Evolutionary conservation across 2,113 vertebrate genomes (phyloP), one percentile per base, ranked within the genome.

Genomic region (Pelecanoides urinatrix): DNA sequence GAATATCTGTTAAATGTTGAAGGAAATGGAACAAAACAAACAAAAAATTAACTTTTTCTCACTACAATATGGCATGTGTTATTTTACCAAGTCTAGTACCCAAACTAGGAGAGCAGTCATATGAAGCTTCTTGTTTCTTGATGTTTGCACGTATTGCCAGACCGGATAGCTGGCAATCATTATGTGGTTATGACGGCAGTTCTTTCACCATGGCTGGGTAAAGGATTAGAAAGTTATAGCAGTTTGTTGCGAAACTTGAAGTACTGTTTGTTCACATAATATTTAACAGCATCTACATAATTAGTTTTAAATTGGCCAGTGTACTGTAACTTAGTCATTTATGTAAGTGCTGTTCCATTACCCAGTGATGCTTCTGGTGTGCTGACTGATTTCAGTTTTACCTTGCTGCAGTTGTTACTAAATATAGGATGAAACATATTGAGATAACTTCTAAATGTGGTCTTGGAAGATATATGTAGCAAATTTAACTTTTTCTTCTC

Each of bases 331-430:
- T 94, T 49, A 89, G 80, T 75, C 30, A 36, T 97, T 92, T 89
- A 22, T 89, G 20, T 75, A 85, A 91, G 80, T 91, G 86, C 88
- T 92, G 58, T 96, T 92, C 80, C 77, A 82, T 95, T 95, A 90
- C 45, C 58, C 70, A 11, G 66, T 52, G 77, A 89, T 82, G 89
- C 25, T 94, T 83, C 62, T 81, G 87, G 53, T 74, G 72, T 56
- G 56, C 72, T 86, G 16, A 16, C 65, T 67, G 88, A 86, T 91
- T 94, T 87, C 86, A 61, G n/a, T 80, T 92, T 95, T 90, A 90
- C 90, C 85, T 96, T 95, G 61, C 92, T 92, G 75, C 36, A 32
- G 67, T 70, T 79, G 40, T 86, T 85, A 40, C 44, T 77, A 86
- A 91, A 94, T 88, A 74, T 55, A 76, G 83, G 47, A 61, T 78